Conservation (phyloP, 1,140 invertebrate species). For the Ceratina japonica region DNA sequence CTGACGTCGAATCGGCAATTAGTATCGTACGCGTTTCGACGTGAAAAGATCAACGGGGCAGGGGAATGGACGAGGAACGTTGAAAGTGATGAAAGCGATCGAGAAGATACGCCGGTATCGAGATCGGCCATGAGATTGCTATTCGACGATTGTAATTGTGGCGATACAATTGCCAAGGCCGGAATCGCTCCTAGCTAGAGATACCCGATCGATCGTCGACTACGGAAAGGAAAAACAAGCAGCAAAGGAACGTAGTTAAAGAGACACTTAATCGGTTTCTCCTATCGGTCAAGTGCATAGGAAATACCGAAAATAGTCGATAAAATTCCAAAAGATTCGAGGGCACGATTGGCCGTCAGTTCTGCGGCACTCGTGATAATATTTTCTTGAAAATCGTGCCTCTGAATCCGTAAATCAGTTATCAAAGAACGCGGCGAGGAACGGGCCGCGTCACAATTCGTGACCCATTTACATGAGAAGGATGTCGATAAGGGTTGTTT, state of each 20-base stretch:
- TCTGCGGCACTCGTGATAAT: too few relatives aligned
- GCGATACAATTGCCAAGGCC: slow-evolving; percentile 45
- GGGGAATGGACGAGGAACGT: background rate
- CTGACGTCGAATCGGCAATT: background rate
- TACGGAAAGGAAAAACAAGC: slow-evolving; percentile 30
- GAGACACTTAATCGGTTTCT: background rate
- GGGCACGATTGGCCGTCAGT: too few relatives aligned
- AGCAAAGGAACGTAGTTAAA: background rate
- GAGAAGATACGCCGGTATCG: too few relatives aligned
- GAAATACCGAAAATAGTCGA: background rate
- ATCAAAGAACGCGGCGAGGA: background rate
- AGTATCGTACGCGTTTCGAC: background rate
- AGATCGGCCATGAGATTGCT: slow-evolving; percentile 30
- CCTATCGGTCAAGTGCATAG: background rate
- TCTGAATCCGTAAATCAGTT: too few relatives aligned
- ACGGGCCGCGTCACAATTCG: slow-evolving; percentile 2
- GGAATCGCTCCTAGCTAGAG: slow-evolving; percentile 45
- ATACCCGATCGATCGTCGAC: slow-evolving; percentile 43
- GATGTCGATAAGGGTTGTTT: slow-evolving; percentile 32
- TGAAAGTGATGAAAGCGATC: slow-evolving; percentile 12
- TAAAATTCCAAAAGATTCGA: too few relatives aligned
- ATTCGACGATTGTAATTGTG: slow-evolving; percentile 36
- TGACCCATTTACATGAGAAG: slow-evolving; percentile 3
- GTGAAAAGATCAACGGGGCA: background rate
- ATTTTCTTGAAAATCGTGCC: too few relatives aligned